Base-by-base conservation (phyloP, 1,140 invertebrate species). In the Nebria ingens region DNA sequence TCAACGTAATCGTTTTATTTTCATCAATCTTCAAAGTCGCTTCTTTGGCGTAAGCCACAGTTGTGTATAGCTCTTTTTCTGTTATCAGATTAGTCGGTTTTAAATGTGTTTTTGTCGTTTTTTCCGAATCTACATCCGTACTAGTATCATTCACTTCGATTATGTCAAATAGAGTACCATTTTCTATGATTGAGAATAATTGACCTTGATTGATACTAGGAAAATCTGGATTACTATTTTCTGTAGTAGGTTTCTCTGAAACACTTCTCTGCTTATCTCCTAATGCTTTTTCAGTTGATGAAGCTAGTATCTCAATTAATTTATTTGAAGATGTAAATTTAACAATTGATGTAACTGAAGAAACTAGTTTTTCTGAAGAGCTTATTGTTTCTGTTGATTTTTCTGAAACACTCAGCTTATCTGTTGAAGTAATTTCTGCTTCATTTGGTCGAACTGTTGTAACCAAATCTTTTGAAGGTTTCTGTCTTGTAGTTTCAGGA, bases 171-270 rank as follows among this genome's bases (percentile, higher is more conserved):
- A 68, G 63, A 13, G 68, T 66, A 3, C 67, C 68, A 57, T 70
- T 70, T 54, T 67, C 66, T n/a, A 70, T 66, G 23, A 70, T 67
- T 45, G 67, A 66, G 56, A 70, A 71, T 13, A 71, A 56, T 58
- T 71, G 69, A 20, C 69, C 69, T 56, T 71, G 69, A 58, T 63
- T 69, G 38, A 69, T 71, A 54, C 65, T 65, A 0, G 67, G 63
- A 60, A 64, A 71, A 56, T 69, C 69, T 15, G 38, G 11, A 6
- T 17, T 3, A 9, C 4, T 40, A 50, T 59, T 58, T 25, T 58
- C 61, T 15, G 21, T 42, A n/a, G n/a, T n/a, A n/a, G n/a, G n/a
- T n/a, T n/a, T n/a, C n/a, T n/a, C n/a, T n/a, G n/a, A n/a, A n/a
- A n/a, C n/a, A n/a, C n/a, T n/a, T n/a, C n/a, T n/a, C n/a, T n/a